Conservation (phyloP, 2,888 invertebrate genomes). For the Drosophila prolongata region DNA sequence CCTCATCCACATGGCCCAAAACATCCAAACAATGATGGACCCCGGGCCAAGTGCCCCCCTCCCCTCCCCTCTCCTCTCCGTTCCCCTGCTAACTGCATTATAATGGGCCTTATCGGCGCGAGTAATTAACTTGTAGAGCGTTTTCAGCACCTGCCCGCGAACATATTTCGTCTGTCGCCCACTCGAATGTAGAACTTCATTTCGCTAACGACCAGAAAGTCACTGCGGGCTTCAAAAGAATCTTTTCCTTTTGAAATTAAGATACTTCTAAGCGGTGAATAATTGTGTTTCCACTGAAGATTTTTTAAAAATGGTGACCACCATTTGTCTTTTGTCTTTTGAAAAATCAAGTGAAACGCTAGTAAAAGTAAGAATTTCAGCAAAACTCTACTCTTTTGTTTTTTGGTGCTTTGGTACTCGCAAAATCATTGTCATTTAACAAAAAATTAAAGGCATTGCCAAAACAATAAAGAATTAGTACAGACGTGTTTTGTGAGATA, state of each 20-base stretch:
- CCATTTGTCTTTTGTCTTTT: not conserved
- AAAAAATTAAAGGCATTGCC: too few relatives aligned
- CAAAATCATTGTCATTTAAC: too few relatives aligned
- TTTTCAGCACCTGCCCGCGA: not conserved
- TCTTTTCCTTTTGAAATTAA: too few relatives aligned
- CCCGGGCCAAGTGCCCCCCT: not conserved
- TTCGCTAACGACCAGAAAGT: conserved; percentile 10
- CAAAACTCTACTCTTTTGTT: too few relatives aligned
- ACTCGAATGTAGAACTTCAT: conserved; percentile 8
- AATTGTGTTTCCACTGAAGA: not conserved
- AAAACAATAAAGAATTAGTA: too few relatives aligned
- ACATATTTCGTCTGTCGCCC: conserved; percentile 33
- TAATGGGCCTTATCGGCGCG: not conserved
- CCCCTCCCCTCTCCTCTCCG: not conserved
- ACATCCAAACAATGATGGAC: conserved; percentile 2
- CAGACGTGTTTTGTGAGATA: too few relatives aligned
- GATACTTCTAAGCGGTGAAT: not conserved
- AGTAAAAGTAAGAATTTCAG: not conserved
- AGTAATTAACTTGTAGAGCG: conserved; percentile 17
- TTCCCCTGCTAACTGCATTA: not conserved
- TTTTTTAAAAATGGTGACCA: not conserved
- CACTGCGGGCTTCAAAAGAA: too few relatives aligned
- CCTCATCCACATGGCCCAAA: conserved; percentile 31
- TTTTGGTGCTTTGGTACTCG: too few relatives aligned
- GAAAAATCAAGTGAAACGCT: not conserved